A percentile compares a stretch with the other conserved stretches of the same genome.
Conservation (phyloP, 1,140 invertebrate species). For the Rhyzopertha dominica region DNA sequence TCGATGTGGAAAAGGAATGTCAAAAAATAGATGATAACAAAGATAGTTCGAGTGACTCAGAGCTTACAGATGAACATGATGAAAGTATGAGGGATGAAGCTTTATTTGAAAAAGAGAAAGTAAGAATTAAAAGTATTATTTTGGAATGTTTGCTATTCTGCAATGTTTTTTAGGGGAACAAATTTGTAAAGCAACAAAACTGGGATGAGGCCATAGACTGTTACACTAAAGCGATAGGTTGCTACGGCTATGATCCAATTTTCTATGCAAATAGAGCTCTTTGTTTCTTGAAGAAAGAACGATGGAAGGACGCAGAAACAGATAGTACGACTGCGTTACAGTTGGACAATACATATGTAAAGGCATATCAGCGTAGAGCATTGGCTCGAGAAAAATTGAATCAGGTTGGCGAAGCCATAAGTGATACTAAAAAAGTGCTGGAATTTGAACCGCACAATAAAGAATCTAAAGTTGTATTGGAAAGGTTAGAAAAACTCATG, state of each 20-base stretch:
- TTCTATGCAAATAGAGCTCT: slow-evolving; percentile 85
- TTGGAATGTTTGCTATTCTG: slow-evolving; percentile 9
- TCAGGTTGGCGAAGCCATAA: slow-evolving; percentile 58
- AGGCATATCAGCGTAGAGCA: slow-evolving; percentile 72
- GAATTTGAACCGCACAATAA: slow-evolving; percentile 68
- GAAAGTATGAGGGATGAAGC: slow-evolving; percentile 52
- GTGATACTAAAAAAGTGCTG: slow-evolving; percentile 62
- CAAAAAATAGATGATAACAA: slow-evolving; percentile 60
- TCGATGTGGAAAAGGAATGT: slow-evolving; percentile 73
- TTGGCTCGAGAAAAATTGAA: slow-evolving; percentile 60
- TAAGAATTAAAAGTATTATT: slow-evolving; percentile 37
- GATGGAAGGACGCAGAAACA: slow-evolving; percentile 66
- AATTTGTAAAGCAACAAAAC: slow-evolving; percentile 68
- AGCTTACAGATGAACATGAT: slow-evolving; percentile 45
- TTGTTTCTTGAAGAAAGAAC: slow-evolving; percentile 77
- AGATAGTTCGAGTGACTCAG: slow-evolving; percentile 47
- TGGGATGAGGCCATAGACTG: slow-evolving; percentile 74
- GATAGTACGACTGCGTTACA: slow-evolving; percentile 70
- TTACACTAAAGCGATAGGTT: slow-evolving; percentile 73
- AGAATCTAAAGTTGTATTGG: slow-evolving; percentile 54
- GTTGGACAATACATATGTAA: slow-evolving; percentile 71
- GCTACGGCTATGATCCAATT: slow-evolving; percentile 72
- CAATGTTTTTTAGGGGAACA: slow-evolving; percentile 65
- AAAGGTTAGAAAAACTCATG: slow-evolving; percentile 53
- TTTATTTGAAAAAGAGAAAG: slow-evolving; percentile 56